Percentiles rank a stretch among this genome's conserved stretches.
phyloP scores from a whole-genome alignment of 2,113 vertebrate genomes.

The Coptodon bakossiorum region DNA sequence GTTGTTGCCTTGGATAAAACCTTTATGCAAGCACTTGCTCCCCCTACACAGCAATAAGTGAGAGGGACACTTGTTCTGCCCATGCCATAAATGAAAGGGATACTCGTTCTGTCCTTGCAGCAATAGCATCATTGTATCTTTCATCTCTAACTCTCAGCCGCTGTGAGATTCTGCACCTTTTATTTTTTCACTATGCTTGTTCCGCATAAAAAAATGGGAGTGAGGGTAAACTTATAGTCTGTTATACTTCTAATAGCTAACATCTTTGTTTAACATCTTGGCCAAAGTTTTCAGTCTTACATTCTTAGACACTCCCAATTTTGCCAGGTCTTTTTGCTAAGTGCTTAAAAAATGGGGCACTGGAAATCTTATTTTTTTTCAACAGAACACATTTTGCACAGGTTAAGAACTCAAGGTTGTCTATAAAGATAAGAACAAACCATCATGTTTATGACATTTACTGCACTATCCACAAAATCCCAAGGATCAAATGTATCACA shows the following conservation, averaged over 20 bases:
- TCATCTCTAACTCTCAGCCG: background rate
- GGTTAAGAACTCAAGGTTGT: background rate
- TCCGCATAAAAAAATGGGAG: conserved; percentile 23
- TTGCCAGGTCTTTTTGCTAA: background rate
- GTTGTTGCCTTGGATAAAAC: background rate
- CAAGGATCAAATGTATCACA: conserved; percentile 11
- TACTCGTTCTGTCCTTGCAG: background rate
- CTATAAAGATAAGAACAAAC: conserved; percentile 11
- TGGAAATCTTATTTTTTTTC: background rate
- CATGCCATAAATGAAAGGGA: background rate
- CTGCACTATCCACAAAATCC: background rate
- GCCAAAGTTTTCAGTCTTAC: background rate
- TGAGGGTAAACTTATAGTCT: conserved; percentile 11
- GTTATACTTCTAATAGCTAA: conserved; percentile 4
- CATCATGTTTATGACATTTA: background rate
- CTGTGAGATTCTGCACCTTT: conserved; percentile 13
- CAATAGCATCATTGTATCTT: background rate
- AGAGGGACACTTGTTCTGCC: background rate
- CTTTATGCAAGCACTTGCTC: background rate
- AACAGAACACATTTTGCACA: background rate
- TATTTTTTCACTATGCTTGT: conserved; percentile 31
- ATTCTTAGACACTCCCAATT: background rate
- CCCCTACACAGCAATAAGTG: background rate
- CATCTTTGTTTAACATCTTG: conserved; percentile 27
- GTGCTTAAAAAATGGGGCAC: background rate